Conservation (phyloP, 2,888 invertebrate genomes). For the Rugalucina vietnamica region DNA sequence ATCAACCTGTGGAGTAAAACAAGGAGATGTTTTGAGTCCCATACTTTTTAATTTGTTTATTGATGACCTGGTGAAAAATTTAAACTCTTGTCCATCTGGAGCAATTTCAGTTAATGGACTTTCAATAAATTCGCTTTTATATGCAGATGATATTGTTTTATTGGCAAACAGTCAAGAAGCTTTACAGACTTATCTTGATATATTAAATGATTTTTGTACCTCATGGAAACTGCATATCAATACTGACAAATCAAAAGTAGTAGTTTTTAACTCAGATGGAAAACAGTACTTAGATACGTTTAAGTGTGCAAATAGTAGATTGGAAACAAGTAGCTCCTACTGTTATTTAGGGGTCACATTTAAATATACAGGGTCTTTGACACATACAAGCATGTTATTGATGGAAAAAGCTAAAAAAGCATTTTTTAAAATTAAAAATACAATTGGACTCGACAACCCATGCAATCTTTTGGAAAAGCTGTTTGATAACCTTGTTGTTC, state of each 20-base stretch:
- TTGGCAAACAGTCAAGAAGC: slow-evolving; percentile 14
- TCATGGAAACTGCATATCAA: slow-evolving; percentile 37
- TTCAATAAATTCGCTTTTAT: slow-evolving; percentile 14
- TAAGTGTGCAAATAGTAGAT: too few species aligned
- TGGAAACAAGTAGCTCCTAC: slow-evolving; percentile 9
- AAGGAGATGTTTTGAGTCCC: slow-evolving; percentile 17
- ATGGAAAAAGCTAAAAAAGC: slow-evolving; percentile 23
- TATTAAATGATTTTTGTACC: background rate
- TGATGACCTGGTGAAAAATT: slow-evolving; percentile 5
- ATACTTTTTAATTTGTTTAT: slow-evolving; percentile 25
- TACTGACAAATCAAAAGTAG: too few species aligned
- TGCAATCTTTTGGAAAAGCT: slow-evolving; percentile 26
- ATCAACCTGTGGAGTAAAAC: background rate
- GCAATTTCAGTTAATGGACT: background rate
- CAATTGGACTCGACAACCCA: slow-evolving; percentile 30
- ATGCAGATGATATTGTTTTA: slow-evolving; percentile 36
- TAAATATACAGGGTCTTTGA: slow-evolving; percentile 12
- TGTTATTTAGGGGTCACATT: slow-evolving; percentile 17
- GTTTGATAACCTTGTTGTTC: background rate
- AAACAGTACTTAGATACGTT: too few species aligned
- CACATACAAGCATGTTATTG: background rate
- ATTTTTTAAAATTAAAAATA: slow-evolving; percentile 19
- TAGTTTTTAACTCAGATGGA: too few species aligned
- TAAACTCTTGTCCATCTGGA: background rate
- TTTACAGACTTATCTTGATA: slow-evolving; percentile 13